phyloP scores from a whole-genome alignment of 2,113 vertebrate species.

The Gallinago media region DNA sequence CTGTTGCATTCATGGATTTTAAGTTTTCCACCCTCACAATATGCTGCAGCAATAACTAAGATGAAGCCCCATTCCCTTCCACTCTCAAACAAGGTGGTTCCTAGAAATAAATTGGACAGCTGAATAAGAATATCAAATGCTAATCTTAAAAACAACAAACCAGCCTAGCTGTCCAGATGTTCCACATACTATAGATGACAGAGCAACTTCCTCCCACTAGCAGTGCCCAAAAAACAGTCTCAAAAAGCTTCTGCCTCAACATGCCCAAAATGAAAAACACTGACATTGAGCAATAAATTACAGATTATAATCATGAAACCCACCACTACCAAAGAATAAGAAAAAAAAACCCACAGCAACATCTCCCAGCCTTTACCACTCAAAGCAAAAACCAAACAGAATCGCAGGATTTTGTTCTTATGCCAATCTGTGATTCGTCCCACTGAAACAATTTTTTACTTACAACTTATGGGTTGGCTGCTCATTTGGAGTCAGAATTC shows the following conservation, averaged over 20 bases:
- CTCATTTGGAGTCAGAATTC: conserved; percentile 89
- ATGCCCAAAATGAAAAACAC: background rate
- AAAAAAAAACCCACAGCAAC: background rate
- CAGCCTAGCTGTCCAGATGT: background rate
- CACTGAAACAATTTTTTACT: background rate
- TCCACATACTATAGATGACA: background rate
- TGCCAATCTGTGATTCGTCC: background rate
- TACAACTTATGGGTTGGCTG: conserved; percentile 86
- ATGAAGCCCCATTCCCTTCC: conserved; percentile 42
- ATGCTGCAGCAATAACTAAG: conserved; percentile 48
- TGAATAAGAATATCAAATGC: background rate
- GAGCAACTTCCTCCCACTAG: background rate
- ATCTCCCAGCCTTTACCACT: background rate
- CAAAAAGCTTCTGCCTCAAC: background rate
- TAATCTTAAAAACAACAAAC: background rate
- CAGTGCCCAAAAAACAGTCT: background rate
- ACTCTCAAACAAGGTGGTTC: conserved; percentile 29
- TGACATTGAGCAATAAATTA: background rate
- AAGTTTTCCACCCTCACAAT: conserved; percentile 46
- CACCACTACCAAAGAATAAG: background rate
- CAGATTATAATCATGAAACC: background rate
- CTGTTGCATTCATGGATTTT: conserved; percentile 12
- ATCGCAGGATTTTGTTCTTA: background rate
- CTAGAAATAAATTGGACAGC: conserved; percentile 39
- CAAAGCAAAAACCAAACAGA: background rate